These are phyloP conservation scores for Drosophila santomea DNA, from an alignment of 1,140 invertebrate species.

Conservation along the genomic window DNA sequence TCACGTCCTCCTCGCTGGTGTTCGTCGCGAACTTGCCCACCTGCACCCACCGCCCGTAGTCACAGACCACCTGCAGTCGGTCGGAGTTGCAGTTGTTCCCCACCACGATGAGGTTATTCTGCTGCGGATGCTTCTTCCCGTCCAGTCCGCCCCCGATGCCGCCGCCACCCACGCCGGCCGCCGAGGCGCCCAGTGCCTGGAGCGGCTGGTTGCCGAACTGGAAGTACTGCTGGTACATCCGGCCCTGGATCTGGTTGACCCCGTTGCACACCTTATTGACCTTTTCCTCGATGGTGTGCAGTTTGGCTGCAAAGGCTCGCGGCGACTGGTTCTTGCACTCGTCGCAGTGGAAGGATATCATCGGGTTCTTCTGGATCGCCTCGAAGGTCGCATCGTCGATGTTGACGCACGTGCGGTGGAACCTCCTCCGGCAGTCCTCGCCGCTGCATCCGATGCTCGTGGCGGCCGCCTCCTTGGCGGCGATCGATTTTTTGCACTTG, in stretches of 20 bases:
- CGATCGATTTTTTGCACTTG: slow-evolving; percentile 83
- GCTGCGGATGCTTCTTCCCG: slow-evolving; percentile 76
- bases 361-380: slow-evolving; percentile 79
- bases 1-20: slow-evolving; percentile 81
- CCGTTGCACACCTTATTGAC: slow-evolving; percentile 82
- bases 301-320: slow-evolving; percentile 66
- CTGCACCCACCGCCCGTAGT: slow-evolving; percentile 82
- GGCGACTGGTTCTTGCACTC: slow-evolving; percentile 80
- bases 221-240: slow-evolving; percentile 84
- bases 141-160: slow-evolving; percentile 58
- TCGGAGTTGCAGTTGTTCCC: slow-evolving; percentile 84
- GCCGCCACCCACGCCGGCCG: slow-evolving; percentile 6
- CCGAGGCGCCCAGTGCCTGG: slow-evolving; percentile 55
- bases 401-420: slow-evolving; percentile 78
- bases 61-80: slow-evolving; percentile 82
- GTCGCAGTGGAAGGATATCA: slow-evolving; percentile 81
- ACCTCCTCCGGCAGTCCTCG: slow-evolving; percentile 79
- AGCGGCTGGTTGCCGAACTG: slow-evolving; percentile 77
- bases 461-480: slow-evolving; percentile 74
- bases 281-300: slow-evolving; percentile 82
- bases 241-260: slow-evolving; percentile 80
- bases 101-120: slow-evolving; percentile 80
- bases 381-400: slow-evolving; percentile 78
- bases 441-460: slow-evolving; percentile 74
- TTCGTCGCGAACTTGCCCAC: slow-evolving; percentile 82